phyloP scores from a whole-genome alignment of 2,113 vertebrate species.

The Atlantisia rogersi region DNA sequence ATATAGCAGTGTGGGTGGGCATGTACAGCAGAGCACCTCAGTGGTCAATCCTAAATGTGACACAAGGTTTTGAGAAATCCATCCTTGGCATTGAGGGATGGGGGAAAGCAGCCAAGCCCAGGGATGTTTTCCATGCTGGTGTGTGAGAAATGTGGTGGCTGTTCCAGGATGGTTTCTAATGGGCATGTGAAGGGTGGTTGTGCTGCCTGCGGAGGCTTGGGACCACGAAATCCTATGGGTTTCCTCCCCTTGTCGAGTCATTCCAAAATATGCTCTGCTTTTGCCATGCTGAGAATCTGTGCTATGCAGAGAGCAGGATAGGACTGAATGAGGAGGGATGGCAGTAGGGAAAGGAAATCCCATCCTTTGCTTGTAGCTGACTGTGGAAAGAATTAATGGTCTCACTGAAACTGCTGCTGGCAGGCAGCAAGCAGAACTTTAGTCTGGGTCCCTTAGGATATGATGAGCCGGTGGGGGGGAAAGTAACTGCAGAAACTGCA shows the following conservation, averaged over 20 bases:
- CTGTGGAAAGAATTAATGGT: neutral
- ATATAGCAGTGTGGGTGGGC: neutral
- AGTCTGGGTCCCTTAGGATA: neutral
- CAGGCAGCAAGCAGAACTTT: neutral
- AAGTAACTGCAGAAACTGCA: accelerated
- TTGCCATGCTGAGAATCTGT: neutral
- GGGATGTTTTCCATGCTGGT: neutral
- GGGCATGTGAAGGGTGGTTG: accelerated
- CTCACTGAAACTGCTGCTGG: neutral
- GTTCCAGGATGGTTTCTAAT: neutral
- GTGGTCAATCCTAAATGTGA: neutral
- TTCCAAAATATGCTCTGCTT: accelerated
- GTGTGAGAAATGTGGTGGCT: neutral
- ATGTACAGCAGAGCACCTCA: neutral
- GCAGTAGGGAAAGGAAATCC: neutral
- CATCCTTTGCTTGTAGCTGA: neutral
- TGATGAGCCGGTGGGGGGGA: neutral
- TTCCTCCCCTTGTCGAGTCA: neutral
- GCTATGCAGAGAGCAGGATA: neutral
- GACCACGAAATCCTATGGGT: neutral
- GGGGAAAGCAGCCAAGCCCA: neutral
- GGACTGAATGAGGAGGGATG: neutral
- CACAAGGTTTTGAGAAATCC: neutral
- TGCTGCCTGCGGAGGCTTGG: too few relatives aligned
- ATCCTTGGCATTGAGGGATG: accelerated